Base-by-base conservation (phyloP, 1,140 invertebrate species). In the Papilio helenus region DNA sequence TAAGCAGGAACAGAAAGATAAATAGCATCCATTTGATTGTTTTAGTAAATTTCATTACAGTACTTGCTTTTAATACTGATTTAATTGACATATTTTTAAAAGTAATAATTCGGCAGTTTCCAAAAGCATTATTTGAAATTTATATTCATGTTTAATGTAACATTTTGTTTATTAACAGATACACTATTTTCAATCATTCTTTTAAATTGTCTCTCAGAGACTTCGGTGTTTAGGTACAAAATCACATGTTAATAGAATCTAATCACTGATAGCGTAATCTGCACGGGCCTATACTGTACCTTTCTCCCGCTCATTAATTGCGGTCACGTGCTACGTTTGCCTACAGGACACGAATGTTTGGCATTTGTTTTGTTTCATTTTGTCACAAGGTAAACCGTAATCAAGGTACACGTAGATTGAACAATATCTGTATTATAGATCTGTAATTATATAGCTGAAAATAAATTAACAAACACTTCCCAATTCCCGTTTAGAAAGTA, bases 251-350 rank as follows among this genome's bases (percentile, higher is more conserved):
- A 39, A 42, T 39, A 29, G 49, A 23, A 42, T 73, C 23, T 44
- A n/a, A 18, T 44, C 68, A 68, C 29, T 68, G 49, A 29, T 46
- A 26, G 58, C 61, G 76, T 79, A 34, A 73, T 80, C 81, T 72
- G 42, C 26, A 20, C 44, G 49, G 65, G 83, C 42, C 80, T 76
- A 82, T 79, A 72, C 72, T 72, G 83, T 83, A 85, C 84, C 81
- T 82, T 83, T 83, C 82, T 83, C 83, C 85, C 12, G 79, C 83
- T 84, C 83, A 86, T 86, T 86, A 83, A 86, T 85, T 84, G 85
- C 76, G 80, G 85, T 84, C 85, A 86, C 85, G 85, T 83, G 81
- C 83, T 42, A 23, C 55, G n/a, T 39, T 42, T 16, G 55, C 74
- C 51, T 20, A 20, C 26, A 18, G 46, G 44, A 18, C 46, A 55